A percentile compares a stretch with the other conserved stretches of the same genome.
These are phyloP conservation scores for Drosophila mercatorum DNA, from an alignment of 2,888 invertebrate species.

Conservation along the genomic window DNA sequence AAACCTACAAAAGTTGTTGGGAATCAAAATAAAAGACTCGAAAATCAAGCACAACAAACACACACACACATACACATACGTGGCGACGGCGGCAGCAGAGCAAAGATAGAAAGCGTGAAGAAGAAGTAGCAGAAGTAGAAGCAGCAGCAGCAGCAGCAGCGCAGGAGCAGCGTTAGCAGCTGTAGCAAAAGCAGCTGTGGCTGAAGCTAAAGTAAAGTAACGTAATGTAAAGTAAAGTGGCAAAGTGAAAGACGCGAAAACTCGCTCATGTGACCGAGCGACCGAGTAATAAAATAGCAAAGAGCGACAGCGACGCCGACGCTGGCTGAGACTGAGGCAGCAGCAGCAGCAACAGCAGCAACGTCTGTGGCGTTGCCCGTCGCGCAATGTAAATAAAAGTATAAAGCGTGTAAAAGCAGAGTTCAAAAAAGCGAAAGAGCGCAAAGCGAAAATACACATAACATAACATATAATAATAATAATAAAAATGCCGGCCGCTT, in stretches of 20 bases:
- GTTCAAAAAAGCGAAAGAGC: constrained; percentile 58
- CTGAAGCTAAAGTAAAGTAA: constrained; percentile 39
- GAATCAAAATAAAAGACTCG: constrained; percentile 72
- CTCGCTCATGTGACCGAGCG: constrained; percentile 76
- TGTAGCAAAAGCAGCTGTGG: constrained; percentile 21
- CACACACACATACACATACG: constrained; percentile 10
- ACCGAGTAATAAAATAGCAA: constrained; percentile 78
- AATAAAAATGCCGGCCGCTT: constrained; percentile 77
- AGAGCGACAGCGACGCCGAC: constrained; percentile 42
- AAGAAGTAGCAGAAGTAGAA: constrained; percentile 24
- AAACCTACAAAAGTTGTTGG: constrained; percentile 35
- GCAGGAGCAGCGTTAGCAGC: neutral
- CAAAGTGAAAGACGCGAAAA: constrained; percentile 57
- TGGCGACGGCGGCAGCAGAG: constrained; percentile 15
- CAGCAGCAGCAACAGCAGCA: constrained; percentile 21
- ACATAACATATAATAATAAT: constrained; percentile 70
- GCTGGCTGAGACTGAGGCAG: constrained; percentile 1
- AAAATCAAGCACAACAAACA: constrained; percentile 55
- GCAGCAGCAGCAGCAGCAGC: neutral
- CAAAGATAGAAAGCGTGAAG: constrained; percentile 38
- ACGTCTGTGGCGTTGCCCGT: constrained; percentile 26
- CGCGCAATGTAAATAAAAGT: constrained; percentile 71
- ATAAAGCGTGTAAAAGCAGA: constrained; percentile 59
- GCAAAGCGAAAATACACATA: constrained; percentile 68
- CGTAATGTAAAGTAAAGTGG: constrained; percentile 48